Base-by-base conservation (phyloP, 2,888 invertebrate genomes). In the Drosophila anomelani region DNA sequence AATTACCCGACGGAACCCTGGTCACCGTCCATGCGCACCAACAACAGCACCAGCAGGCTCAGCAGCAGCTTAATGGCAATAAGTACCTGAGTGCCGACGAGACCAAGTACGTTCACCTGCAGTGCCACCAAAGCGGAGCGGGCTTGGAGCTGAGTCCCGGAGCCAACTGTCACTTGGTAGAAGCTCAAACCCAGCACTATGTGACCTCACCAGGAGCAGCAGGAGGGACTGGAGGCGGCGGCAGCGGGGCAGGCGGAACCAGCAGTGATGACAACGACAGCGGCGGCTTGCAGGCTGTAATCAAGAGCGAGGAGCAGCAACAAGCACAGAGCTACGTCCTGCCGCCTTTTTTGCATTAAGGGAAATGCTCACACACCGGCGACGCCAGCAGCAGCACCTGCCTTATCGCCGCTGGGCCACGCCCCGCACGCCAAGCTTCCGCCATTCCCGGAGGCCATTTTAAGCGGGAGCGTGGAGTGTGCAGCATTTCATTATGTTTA, bases 261-360 rank as follows among this genome's bases (percentile, higher is more conserved):
- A 77, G 77, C 75, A 80, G 78, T 56, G 82, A 81, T 75, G 92
- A 90, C 54, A 92, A 92, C 64, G 83, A 89, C 66, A 90, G 81
- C 74, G 90, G 80, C 71, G 87, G 91, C 44, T 77, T 88, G 78
- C 91, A 91, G 84, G 88, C 91, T 78, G 91, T 92, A 80, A 93
- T 93, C 80, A 93, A 93, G 79, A 92, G 89, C 71, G 92, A 93
- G 76, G 92, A 92, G 54, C 67, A 61, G 44, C 81, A 91, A 73
- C 82, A 91, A 76, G 90, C 92, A n/a, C 93, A 93, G 75, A 93
- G 88, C 79, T 93, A 93, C 81, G 92, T 92, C 49, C 80, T 93
- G 90, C 93, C 93, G 77, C 92, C 93, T 92, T 93, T 93, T 93
- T 92, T 93, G 91, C 93, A 92, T 85, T 93, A 85, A 92, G 89